Conservation (phyloP, 2,888 invertebrate species). For the Brachyopa scutellaris region DNA sequence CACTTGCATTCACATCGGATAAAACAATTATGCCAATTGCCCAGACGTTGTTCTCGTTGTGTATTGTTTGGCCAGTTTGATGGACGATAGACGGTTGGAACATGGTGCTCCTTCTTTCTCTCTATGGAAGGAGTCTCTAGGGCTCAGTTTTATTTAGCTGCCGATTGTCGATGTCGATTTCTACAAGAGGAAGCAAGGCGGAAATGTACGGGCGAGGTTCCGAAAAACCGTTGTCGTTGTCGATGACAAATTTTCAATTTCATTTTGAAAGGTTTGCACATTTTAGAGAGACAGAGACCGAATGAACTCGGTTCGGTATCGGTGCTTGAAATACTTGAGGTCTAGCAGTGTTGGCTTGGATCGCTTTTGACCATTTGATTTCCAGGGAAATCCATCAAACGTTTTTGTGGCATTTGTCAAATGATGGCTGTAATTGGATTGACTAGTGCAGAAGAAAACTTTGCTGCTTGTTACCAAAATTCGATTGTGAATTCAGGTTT, state of each 20-base stretch:
- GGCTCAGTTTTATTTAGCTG: constrained; percentile 33
- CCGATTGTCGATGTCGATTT: constrained; percentile 38
- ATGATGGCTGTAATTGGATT: constrained; percentile 50
- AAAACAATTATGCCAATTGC: constrained; percentile 66
- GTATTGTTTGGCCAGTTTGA: constrained; percentile 16
- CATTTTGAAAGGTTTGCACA: constrained; percentile 23
- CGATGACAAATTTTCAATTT: constrained; percentile 61
- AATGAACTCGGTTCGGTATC: constrained; percentile 6
- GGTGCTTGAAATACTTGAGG: constrained; percentile 19
- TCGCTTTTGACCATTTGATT: constrained; percentile 33
- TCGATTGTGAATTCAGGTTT: constrained; percentile 3
- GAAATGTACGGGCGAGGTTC: constrained; percentile 13
- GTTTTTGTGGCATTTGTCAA: constrained; percentile 55
- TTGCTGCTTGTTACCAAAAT: constrained; percentile 16
- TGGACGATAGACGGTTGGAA: constrained; percentile 44
- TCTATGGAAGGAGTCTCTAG: not conserved
- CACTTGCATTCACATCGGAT: constrained; percentile 49
- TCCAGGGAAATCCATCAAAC: constrained; percentile 18
- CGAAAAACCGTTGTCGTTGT: constrained; percentile 14
- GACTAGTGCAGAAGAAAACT: constrained; percentile 26
- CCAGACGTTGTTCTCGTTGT: constrained; percentile 33
- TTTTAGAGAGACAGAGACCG: not conserved
- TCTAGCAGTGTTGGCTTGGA: not conserved
- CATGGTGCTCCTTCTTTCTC: not conserved
- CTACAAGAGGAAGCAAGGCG: constrained; percentile 13